Percentiles rank a stretch among this genome's conserved stretches.
Conservation (phyloP, 1,140 invertebrate genomes). For the Meloidogyne floridensis region DNA sequence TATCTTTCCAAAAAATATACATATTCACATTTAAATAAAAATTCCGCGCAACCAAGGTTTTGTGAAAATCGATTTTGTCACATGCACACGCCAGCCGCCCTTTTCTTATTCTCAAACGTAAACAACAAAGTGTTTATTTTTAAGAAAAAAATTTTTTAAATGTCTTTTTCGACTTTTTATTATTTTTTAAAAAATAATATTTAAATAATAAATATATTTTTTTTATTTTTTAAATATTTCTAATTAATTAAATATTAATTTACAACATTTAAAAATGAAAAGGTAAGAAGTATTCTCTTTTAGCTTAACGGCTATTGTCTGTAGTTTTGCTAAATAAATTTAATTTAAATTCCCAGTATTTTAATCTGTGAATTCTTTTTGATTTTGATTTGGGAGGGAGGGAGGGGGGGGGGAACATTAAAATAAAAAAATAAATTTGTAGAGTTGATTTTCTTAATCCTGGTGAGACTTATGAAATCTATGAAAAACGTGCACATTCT, state of each 20-base stretch:
- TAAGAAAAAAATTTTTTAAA: too few species aligned
- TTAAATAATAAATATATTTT: too few species aligned
- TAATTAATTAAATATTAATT: background rate
- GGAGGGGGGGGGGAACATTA: background rate
- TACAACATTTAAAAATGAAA: background rate
- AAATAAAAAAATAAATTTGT: slow-evolving; percentile 24
- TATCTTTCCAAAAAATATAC: too few species aligned
- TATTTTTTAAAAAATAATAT: too few species aligned
- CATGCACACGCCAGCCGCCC: background rate
- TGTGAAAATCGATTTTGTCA: background rate
- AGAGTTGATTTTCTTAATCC: slow-evolving; percentile 33
- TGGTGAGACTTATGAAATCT: slow-evolving; percentile 45
- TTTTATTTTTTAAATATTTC: background rate
- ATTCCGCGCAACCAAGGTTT: background rate
- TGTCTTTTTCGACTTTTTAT: too few species aligned
- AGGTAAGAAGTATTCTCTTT: background rate
- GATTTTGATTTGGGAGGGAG: too few species aligned
- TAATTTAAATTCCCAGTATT: too few species aligned
- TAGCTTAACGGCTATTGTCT: too few species aligned
- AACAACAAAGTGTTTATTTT: too few species aligned
- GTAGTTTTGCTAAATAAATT: background rate
- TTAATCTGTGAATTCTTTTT: too few species aligned
- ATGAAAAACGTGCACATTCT: slow-evolving; percentile 41
- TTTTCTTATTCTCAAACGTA: too few species aligned
- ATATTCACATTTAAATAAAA: background rate